A percentile compares a stretch with the other conserved stretches of the same genome.
These are phyloP conservation scores for Eurytoma adleriae DNA, from an alignment of 2,888 invertebrate genomes.

Conservation along the genomic window DNA sequence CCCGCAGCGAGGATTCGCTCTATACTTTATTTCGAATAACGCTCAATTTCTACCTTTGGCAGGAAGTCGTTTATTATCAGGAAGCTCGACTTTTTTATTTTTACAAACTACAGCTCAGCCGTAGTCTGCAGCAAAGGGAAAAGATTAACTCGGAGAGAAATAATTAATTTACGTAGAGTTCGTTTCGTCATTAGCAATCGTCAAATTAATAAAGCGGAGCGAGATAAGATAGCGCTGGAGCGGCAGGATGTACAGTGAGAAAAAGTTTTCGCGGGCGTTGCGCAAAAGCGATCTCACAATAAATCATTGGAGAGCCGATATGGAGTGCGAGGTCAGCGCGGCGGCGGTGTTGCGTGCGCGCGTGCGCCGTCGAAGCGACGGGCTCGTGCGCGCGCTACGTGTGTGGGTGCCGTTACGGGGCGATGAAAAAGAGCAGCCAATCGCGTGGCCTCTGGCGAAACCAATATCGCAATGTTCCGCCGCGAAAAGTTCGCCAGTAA, in stretches of 20 bases:
- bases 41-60: too few relatives aligned
- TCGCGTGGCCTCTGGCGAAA: slow-evolving; percentile 65
- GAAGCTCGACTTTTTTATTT: too few relatives aligned
- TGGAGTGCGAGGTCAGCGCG: slow-evolving; percentile 36
- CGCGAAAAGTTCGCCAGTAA: slow-evolving; percentile 73
- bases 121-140: background rate
- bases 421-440: slow-evolving; percentile 59
- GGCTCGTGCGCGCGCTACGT: background rate
- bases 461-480: slow-evolving; percentile 74
- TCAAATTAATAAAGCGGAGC: background rate
- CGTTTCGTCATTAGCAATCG: background rate
- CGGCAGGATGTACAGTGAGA: background rate
- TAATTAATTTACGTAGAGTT: background rate
- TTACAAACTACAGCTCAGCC: too few relatives aligned
- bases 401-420: background rate
- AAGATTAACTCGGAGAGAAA: background rate
- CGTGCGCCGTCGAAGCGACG: background rate
- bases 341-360: slow-evolving; percentile 38
- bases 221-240: background rate
- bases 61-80: too few relatives aligned
- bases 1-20: too few relatives aligned
- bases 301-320: slow-evolving; percentile 49
- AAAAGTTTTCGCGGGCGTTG: slow-evolving; percentile 12
- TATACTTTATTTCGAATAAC: too few relatives aligned
- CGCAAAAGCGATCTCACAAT: slow-evolving; percentile 33